phyloP scores from a whole-genome alignment of 2,888 invertebrate genomes.

The Coelinius sp. region DNA sequence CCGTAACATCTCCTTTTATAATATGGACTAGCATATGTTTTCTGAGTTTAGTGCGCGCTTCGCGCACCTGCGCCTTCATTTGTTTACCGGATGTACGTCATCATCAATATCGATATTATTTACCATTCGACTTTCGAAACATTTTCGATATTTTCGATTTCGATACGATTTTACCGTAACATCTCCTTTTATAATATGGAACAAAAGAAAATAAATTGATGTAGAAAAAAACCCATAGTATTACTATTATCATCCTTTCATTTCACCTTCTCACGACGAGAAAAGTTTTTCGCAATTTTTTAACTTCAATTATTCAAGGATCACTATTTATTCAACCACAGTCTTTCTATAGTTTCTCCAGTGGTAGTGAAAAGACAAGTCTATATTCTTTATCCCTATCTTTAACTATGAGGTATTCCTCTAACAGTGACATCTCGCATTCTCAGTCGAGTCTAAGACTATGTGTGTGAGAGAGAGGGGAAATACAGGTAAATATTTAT shows the following conservation, averaged over 20 bases:
- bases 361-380: slow-evolving; percentile 15
- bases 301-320: neutral
- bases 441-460: slow-evolving; percentile 16
- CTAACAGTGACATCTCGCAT: slow-evolving; percentile 11
- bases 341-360: slow-evolving; percentile 3
- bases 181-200: no score
- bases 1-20: no score
- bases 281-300: neutral
- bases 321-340: neutral
- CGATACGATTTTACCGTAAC: no score
- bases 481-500: slow-evolving; percentile 36
- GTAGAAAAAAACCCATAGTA: neutral
- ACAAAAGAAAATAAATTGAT: no score
- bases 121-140: no score
- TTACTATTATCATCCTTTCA: neutral
- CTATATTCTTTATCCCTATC: neutral
- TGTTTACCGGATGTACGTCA: no score
- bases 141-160: no score
- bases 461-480: neutral
- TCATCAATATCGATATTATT: no score
- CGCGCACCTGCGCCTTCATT: no score
- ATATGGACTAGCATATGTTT: no score
- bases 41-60: no score
- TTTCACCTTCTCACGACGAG: neutral
- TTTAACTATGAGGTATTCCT: neutral